These are phyloP conservation scores for Ceratina calcarata DNA, from an alignment of 1,140 invertebrate genomes.

Conservation along the genomic window DNA sequence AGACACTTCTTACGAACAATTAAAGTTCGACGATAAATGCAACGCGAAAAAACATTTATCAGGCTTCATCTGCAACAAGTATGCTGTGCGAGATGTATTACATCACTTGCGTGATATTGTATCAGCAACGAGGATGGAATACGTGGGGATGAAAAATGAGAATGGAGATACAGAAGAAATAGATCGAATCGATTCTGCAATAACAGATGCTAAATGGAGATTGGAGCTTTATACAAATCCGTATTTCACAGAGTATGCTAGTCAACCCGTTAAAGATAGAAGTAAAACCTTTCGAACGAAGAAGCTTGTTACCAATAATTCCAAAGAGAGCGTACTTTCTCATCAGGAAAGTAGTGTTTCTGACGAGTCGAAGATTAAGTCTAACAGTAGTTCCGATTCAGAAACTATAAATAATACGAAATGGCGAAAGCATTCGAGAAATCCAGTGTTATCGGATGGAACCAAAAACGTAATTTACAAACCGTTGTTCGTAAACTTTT, in stretches of 20 bases:
- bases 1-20: constrained; percentile 12
- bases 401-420: constrained; percentile 54
- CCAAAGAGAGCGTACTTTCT: constrained; percentile 60
- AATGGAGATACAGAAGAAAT: constrained; percentile 27
- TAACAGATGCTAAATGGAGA: constrained; percentile 71
- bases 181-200: constrained; percentile 54
- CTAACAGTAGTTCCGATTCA: constrained; percentile 68
- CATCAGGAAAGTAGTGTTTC: constrained; percentile 62
- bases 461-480: constrained; percentile 44
- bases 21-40: constrained; percentile 3
- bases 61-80: constrained; percentile 73
- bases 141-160: constrained; percentile 47
- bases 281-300: constrained; percentile 38
- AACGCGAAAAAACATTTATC: constrained; percentile 9
- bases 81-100: constrained; percentile 65
- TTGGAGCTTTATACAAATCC: constrained; percentile 67
- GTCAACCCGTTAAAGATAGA: constrained; percentile 13
- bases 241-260: constrained; percentile 60
- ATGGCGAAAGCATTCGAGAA: constrained; percentile 55
- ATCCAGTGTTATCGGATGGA: constrained; percentile 17
- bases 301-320: constrained; percentile 47
- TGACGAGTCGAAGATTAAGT: constrained; percentile 63
- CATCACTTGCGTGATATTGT: constrained; percentile 62
- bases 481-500: constrained; percentile 68
- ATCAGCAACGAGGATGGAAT: constrained; percentile 48